These are phyloP conservation scores for Achlya flavicornis DNA, from an alignment of 2,888 invertebrate species.

Conservation along the genomic window DNA sequence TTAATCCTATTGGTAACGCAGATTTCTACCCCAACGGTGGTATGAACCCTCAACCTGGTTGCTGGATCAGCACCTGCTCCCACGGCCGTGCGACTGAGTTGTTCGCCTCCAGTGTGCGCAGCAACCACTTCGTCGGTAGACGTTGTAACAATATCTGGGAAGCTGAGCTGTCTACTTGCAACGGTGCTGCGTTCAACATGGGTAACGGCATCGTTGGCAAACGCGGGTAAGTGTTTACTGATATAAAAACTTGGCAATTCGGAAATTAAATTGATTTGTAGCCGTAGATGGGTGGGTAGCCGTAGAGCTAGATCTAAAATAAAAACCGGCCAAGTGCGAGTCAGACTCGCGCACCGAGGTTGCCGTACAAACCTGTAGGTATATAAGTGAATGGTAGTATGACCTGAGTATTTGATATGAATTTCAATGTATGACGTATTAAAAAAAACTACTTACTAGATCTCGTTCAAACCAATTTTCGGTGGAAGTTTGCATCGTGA, in stretches of 20 bases:
- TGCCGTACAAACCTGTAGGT: too few relatives aligned
- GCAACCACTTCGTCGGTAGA: constrained; percentile 53
- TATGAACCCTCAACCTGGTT: constrained; percentile 61
- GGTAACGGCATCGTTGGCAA: constrained; percentile 53
- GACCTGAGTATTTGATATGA: too few relatives aligned
- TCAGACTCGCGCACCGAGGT: too few relatives aligned
- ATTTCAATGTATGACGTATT: too few relatives aligned
- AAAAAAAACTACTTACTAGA: too few relatives aligned
- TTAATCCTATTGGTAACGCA: constrained; percentile 43
- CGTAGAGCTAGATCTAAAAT: too few relatives aligned
- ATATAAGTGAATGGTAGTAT: too few relatives aligned
- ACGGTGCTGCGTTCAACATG: constrained; percentile 47
- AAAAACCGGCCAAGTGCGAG: too few relatives aligned
- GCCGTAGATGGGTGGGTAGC: too few relatives aligned
- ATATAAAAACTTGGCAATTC: not conserved
- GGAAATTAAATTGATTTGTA: not conserved
- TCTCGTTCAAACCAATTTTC: too few relatives aligned
- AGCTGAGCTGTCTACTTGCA: constrained; percentile 43
- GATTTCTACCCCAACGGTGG: constrained; percentile 71
- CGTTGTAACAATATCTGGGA: constrained; percentile 45
- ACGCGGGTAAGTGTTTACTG: constrained; percentile 44
- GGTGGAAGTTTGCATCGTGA: too few relatives aligned
- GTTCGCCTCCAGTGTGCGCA: constrained; percentile 54
- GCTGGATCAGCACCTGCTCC: constrained; percentile 55
- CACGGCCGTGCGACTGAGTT: constrained; percentile 56